Evolutionary conservation across 2,888 invertebrate genomes (phyloP), one percentile per base, ranked within the genome.

Genomic region (Trisateles emortualis): DNA sequence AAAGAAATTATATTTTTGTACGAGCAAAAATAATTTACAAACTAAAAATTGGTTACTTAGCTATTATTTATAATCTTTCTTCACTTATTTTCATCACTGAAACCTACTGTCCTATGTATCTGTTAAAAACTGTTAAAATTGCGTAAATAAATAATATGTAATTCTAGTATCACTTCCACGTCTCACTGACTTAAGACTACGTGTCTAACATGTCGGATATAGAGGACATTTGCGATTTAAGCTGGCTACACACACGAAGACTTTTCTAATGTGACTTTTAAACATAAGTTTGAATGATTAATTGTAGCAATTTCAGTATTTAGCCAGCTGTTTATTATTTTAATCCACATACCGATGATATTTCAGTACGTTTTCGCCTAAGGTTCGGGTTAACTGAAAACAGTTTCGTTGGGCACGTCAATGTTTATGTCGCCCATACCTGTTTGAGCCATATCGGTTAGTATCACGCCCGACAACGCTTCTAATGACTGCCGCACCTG

Each of bases 401-500:
- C 83, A 0, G 90, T 83, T 47, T 92, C 90, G 72, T 85, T 86
- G 42, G 91, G 88, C 5, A 85, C 75, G 53, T 88, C 87, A 1
- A 74, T 47, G 61, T 76, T 77, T 0, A 77, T 56, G 4, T 70
- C 62, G 16, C 64, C 63, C 30, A 65, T 64, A 61, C 58, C 72
- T 2, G 66, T 22, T 16, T 93, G 90, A 47, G 80, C 81, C 84
- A 90, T 84, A 58, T 92, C 92, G 0, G 89, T 84, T 14, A 92
- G 59, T 62, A 95, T 94, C 58, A 96, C 94, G 66, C 96, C 95
- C 16, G 97, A 96, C 65, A 97, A 87, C 43, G 96, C 96, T 88
- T 97, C 97, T 78, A 97, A 85, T 49, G 96, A 96, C 84, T 96
- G 96, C 60, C 97, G 94, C 55, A 97, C 96, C 97, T 97, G 86